Evolutionary conservation across 2,888 invertebrate genomes (phyloP), one percentile per base, ranked within the genome.

Genomic region (Melieria picta): DNA sequence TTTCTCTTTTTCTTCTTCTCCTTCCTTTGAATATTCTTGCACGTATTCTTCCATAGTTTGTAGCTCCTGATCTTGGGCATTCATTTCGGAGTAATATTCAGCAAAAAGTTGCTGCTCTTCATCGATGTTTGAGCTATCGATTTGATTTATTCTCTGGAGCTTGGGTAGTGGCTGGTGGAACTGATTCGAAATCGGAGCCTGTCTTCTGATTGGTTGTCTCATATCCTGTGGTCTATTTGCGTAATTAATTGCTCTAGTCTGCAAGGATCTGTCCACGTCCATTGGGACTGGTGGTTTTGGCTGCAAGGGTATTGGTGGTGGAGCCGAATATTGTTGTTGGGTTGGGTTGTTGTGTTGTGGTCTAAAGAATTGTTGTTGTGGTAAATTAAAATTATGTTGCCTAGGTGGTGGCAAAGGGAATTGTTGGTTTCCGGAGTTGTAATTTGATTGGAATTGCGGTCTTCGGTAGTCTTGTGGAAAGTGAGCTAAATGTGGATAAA

Each of bases 211-310:
- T 7, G 57, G 5, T 57, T 56, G 66, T 56, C 47, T 56, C 46
- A 46, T 66, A 5, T 66, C n/a, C 43, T 57, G 66, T 42, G 68
- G 68, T 60, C 58, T 58, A 9, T 68, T 68, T 48, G 9, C 47
- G 30, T 68, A 68, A 47, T 68, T 68, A 43, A 68, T 42, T 6
- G 9, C 42, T 42, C 16, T 68, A 7, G 67, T 67, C 10, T 67
- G 58, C 5, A 67, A 16, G 13, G 60, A 67, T 48, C 13, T 47
- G 61, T 60, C 68, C 11, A 68, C 48, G 30, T 68, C 68, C 68
- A 68, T 68, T 48, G 68, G 68, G 5, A 60, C 60, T 30, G 68
- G 68, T 48, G 58, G 48, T 50, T 68, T 58, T 42, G 47, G 68
- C 16, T 68, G 30, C 1, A 66, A 56, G 11, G 57, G 65, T 56